Evolutionary conservation across 2,113 vertebrate genomes (phyloP).

Genomic region (Laterallus jamaicensis): DNA sequence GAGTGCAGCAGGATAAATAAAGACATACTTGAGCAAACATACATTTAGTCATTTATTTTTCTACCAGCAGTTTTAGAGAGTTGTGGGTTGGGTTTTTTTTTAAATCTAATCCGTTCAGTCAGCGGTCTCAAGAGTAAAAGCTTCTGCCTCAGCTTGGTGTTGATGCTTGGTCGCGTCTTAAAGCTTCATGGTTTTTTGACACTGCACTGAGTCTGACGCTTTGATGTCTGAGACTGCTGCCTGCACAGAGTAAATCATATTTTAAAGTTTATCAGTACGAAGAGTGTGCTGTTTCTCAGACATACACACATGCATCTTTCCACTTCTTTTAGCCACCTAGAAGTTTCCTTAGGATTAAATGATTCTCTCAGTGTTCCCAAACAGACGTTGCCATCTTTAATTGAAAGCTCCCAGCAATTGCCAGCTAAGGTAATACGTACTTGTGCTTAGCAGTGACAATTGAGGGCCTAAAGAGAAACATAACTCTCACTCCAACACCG

Average conservation of each 20-base stretch:
- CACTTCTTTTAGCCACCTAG: background rate
- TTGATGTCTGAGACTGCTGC: slow-evolving; percentile 69
- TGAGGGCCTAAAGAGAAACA: background rate
- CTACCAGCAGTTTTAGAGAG: slow-evolving; percentile 32
- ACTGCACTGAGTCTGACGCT: slow-evolving; percentile 59
- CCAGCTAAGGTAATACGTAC: background rate
- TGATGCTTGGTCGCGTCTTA: slow-evolving; percentile 65
- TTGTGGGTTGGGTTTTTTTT: background rate
- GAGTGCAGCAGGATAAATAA: slow-evolving; percentile 48
- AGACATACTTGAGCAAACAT: slow-evolving; percentile 35
- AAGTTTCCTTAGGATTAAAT: slow-evolving; percentile 19
- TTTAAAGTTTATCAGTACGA: slow-evolving; percentile 59
- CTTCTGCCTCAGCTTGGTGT: slow-evolving; percentile 61
- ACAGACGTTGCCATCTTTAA: background rate
- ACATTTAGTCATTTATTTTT: slow-evolving; percentile 54
- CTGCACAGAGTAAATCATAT: slow-evolving; percentile 62
- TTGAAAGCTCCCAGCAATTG: background rate
- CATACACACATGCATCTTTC: background rate
- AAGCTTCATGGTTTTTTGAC: slow-evolving; percentile 71
- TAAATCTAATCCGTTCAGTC: slow-evolving; percentile 60
- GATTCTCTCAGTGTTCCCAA: background rate
- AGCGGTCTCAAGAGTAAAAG: slow-evolving; percentile 60
- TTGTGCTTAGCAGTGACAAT: background rate
- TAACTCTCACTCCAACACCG: background rate
- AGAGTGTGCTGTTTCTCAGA: slow-evolving; percentile 10